Evolutionary conservation across 2,113 vertebrate species (phyloP), one percentile per base, ranked within the genome.

Genomic region (Lophochroa leadbeateri): DNA sequence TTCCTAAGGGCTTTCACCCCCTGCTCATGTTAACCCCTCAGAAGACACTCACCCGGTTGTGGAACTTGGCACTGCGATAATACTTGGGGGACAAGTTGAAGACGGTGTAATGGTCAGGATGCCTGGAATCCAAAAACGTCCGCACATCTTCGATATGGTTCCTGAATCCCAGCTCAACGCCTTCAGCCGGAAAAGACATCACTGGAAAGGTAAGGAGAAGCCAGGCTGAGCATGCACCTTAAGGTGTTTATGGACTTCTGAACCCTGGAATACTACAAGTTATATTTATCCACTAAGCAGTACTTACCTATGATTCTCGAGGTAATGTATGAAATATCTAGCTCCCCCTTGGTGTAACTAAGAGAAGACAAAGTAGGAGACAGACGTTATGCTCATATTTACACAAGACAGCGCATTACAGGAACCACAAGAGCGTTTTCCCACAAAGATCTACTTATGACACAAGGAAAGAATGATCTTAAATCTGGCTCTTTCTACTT

Each of bases 141-240:
- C 99, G 98, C n/a, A 99, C 99, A 39, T 99, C 99, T 90, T 99
- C 99, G 7, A 99, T 99, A 57, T 99, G 99, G 97, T 99, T 99
- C 98, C 99, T 99, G 97, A 99, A 99, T 47, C 99, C 99, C 92
- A 99, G 97, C 97, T 99, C 99, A 25, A 99, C 99, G 0, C 97
- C 98, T 96, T 99, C 99, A n/a, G 99, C 98, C 41, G 99, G 99
- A 94, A 99, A 99, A 64, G 99, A 99, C 99, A 99, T 99, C 96
- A 99, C 99, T 99, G 37, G 53, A 60, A 76, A 37, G 0, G 8
- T 1, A 58, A 52, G 65, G n/a, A 94, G 75, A 5, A 58, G 74
- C 49, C 82, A 68, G 41, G 52, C 13, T 96, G 72, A 89, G 80
- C 0, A 0, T 33, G 55, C n/a, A 35, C 24, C 12, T 4, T 7